A percentile compares a stretch with the other conserved stretches of the same genome.
Conservation (phyloP, 1,140 invertebrate genomes). For the Drosophila guanche region DNA sequence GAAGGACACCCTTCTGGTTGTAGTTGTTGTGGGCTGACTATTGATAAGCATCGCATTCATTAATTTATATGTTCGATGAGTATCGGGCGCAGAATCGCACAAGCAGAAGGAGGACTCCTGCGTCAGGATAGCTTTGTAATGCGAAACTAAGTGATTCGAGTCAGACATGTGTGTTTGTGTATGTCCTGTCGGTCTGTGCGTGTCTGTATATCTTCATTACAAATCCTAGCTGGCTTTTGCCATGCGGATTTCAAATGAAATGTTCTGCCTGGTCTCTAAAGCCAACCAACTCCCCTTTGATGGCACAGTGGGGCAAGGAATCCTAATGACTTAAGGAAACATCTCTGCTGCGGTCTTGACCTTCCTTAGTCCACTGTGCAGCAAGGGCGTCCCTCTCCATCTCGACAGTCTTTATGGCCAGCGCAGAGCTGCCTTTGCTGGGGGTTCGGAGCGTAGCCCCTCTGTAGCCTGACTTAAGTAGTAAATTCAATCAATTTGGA, state of each 20-base stretch:
- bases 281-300: constrained; percentile 7
- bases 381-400: not conserved
- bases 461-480: constrained; percentile 58
- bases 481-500: constrained; percentile 65
- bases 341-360: no score
- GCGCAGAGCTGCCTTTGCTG: constrained; percentile 30
- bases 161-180: constrained; percentile 48
- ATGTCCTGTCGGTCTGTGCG: constrained; percentile 33
- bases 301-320: constrained; percentile 25
- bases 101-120: constrained; percentile 27
- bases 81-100: constrained; percentile 55
- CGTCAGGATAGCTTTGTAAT: constrained; percentile 74
- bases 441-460: constrained; percentile 18
- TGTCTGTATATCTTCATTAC: constrained; percentile 74
- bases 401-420: constrained; percentile 39
- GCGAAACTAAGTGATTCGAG: constrained; percentile 79
- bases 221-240: constrained; percentile 72
- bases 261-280: constrained; percentile 44
- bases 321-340: no score
- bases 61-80: constrained; percentile 78
- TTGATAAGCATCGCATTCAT: constrained; percentile 82
- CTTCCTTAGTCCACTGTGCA: not conserved
- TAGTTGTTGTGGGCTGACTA: constrained; percentile 39
- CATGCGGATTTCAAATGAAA: constrained; percentile 65
- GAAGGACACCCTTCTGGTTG: constrained; percentile 22